Conservation (phyloP, 2,888 invertebrate genomes). For the Cartodere bifasciata region DNA sequence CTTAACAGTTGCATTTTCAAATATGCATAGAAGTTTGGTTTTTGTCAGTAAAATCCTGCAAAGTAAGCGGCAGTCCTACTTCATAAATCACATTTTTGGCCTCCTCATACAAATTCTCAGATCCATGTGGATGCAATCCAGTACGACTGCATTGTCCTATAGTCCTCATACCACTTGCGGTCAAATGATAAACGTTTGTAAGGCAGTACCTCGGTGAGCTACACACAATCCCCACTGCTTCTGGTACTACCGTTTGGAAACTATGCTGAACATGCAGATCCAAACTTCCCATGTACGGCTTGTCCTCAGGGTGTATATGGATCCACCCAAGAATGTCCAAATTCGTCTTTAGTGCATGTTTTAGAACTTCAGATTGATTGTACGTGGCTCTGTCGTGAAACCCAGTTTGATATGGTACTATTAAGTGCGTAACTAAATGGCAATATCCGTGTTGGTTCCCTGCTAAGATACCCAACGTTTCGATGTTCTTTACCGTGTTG, state of each 20-base stretch:
- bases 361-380: too few species aligned
- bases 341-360: not conserved
- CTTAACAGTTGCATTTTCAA: too few species aligned
- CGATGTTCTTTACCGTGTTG: not conserved
- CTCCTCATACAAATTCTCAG: conserved; percentile 1
- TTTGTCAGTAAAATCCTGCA: too few species aligned
- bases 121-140: not conserved
- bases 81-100: too few species aligned
- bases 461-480: not conserved
- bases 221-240: not conserved
- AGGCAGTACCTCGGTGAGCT: not conserved
- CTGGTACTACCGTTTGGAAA: not conserved
- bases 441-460: not conserved
- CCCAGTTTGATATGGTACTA: not conserved
- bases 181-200: not conserved
- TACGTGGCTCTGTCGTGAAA: too few species aligned
- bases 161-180: not conserved
- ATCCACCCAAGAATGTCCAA: not conserved
- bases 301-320: conserved; percentile 1
- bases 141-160: not conserved
- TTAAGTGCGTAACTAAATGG: not conserved
- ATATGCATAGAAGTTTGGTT: too few species aligned
- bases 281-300: not conserved
- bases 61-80: too few species aligned
- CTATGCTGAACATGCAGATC: not conserved